phyloP scores from a whole-genome alignment of 2,113 vertebrate genomes.

The Coturnix japonica region DNA sequence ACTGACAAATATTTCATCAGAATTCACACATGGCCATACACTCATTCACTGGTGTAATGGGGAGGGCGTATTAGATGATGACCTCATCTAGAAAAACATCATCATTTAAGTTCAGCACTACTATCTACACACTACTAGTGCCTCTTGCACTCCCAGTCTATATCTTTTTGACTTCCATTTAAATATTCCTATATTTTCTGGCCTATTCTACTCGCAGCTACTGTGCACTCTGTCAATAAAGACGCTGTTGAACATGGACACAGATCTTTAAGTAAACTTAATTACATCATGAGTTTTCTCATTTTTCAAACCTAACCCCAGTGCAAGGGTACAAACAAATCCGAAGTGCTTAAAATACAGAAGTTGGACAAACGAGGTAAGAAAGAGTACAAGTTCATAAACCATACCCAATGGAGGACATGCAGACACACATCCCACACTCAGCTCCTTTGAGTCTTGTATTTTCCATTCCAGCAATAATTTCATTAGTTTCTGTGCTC shows the following conservation, averaged over 20 bases:
- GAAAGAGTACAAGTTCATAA: neutral
- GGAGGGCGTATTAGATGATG: neutral
- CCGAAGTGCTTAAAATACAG: neutral
- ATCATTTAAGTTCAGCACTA: neutral
- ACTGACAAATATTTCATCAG: slow-evolving; percentile 57
- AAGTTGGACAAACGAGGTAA: neutral
- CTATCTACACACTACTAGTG: neutral
- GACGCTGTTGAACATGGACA: neutral
- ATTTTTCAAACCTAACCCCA: neutral
- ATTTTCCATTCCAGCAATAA: neutral
- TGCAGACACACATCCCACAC: neutral
- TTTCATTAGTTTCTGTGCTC: neutral
- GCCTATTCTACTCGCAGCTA: neutral
- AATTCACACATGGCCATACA: neutral
- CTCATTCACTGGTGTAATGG: neutral
- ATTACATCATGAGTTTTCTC: neutral
- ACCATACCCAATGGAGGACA: neutral
- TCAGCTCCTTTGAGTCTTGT: neutral
- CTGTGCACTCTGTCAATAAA: neutral
- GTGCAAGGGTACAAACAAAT: neutral
- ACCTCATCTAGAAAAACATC: slow-evolving; percentile 3
- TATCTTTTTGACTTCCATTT: neutral
- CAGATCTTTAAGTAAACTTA: neutral
- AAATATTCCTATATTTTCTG: neutral
- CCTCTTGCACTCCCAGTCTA: neutral